phyloP scores from a whole-genome alignment of 2,888 invertebrate species.

The Amphipyra tragopoginis region DNA sequence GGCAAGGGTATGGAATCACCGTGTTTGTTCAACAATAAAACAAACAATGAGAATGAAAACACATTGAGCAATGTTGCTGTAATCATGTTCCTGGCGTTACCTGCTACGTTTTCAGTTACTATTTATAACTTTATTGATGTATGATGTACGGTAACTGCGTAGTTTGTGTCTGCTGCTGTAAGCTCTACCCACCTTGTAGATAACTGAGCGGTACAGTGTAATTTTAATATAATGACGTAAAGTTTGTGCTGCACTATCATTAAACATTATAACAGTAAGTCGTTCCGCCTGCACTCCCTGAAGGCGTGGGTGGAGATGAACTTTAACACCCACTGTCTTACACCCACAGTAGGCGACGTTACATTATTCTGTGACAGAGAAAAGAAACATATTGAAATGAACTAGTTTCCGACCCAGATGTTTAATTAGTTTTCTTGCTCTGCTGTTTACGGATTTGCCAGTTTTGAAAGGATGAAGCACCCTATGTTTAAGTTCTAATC shows the following conservation, averaged over 20 bases:
- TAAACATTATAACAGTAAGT: conserved; percentile 22
- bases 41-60: conserved; percentile 37
- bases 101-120: conserved; percentile 32
- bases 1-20: conserved; percentile 38
- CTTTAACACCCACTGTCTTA: conserved; percentile 48
- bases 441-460: no score
- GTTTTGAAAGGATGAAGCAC: no score
- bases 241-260: conserved; percentile 21
- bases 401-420: conserved; percentile 1
- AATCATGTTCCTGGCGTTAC: conserved; percentile 24
- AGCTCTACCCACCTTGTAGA: conserved; percentile 16
- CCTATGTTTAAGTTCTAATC: no score
- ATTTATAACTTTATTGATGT: conserved; percentile 43
- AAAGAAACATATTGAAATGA: conserved; percentile 10
- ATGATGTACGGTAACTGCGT: conserved; percentile 29
- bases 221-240: conserved; percentile 14
- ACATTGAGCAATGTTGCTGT: conserved; percentile 29
- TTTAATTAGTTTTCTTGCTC: no score
- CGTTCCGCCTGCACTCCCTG: conserved; percentile 33
- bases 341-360: conserved; percentile 37
- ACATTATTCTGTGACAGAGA: conserved; percentile 10
- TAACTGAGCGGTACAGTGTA: conserved; percentile 6
- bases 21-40: conserved; percentile 43
- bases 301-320: conserved; percentile 45
- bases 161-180: conserved; percentile 10